Evolutionary conservation across 2,797 vertebrate genomes (phyloP).

Genomic region (Enteromius viviparus): DNA sequence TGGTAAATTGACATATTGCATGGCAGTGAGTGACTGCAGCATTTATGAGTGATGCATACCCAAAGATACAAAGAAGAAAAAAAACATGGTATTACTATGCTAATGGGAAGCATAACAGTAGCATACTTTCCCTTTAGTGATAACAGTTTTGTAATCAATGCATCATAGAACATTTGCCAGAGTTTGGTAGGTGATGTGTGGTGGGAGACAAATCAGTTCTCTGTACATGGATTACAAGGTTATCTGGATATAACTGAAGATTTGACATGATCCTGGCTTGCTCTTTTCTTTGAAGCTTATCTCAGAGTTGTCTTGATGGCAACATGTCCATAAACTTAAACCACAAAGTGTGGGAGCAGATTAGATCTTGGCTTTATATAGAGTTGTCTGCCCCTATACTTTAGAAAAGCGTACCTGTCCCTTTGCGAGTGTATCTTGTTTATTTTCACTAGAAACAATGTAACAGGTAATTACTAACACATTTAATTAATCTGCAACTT

Average conservation of each 20-base stretch:
- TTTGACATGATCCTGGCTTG: not conserved
- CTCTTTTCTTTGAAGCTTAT: slow-evolving; percentile 1
- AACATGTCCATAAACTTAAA: slow-evolving; percentile 12
- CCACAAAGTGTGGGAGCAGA: not conserved
- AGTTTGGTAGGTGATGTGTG: not conserved
- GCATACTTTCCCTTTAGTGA: not conserved
- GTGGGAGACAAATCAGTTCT: not conserved
- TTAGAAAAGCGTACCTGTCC: not conserved
- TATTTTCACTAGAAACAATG: not conserved
- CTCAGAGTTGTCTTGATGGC: not conserved
- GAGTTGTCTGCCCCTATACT: not conserved
- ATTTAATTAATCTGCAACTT: not conserved
- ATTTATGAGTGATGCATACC: not conserved
- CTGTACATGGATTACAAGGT: not conserved
- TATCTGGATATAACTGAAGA: not conserved
- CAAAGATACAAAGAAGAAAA: not conserved
- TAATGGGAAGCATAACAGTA: not conserved
- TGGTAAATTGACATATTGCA: not conserved
- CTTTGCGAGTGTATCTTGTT: not conserved
- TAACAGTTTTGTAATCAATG: not conserved
- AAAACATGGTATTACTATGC: not conserved
- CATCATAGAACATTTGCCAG: not conserved
- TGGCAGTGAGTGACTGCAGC: not conserved
- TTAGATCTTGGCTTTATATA: slow-evolving; percentile 8
- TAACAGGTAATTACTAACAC: not conserved